Evolutionary conservation across 1,140 invertebrate genomes (phyloP).

Genomic region (Octopus bimaculoides): DNA sequence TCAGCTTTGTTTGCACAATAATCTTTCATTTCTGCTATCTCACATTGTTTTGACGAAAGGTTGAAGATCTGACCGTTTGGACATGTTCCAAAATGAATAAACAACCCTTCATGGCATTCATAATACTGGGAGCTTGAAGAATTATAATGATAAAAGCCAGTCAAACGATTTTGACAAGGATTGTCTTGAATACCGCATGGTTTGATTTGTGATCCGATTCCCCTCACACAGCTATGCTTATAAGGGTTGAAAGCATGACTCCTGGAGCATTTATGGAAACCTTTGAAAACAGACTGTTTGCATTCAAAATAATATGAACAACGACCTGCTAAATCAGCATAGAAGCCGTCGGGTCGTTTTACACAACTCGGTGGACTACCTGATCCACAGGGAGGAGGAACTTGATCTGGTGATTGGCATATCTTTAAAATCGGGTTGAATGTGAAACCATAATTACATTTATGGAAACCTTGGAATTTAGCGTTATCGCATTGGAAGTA

Average conservation of each 20-base stretch:
- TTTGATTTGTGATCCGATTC: conserved; percentile 19
- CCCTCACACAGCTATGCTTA: conserved; percentile 26
- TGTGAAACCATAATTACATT: conserved; percentile 27
- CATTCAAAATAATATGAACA: conserved; percentile 34
- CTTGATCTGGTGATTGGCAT: conserved; percentile 23
- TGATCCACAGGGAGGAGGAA: conserved; percentile 28
- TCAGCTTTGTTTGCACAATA: conserved; percentile 25
- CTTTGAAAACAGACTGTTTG: conserved; percentile 18
- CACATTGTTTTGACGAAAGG: conserved; percentile 23
- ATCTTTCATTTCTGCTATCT: conserved; percentile 17
- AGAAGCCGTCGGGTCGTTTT: conserved; percentile 25
- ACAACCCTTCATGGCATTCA: conserved; percentile 17
- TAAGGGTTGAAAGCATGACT: conserved; percentile 27
- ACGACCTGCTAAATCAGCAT: conserved; percentile 31
- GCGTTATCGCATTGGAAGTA: conserved; percentile 28
- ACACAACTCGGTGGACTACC: conserved; percentile 24
- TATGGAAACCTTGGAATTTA: conserved; percentile 24
- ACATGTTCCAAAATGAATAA: conserved; percentile 16
- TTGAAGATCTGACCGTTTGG: conserved; percentile 20
- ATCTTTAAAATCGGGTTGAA: conserved; percentile 27
- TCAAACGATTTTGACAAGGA: conserved; percentile 22
- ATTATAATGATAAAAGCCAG: conserved; percentile 21
- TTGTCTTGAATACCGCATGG: conserved; percentile 30
- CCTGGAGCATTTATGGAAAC: conserved; percentile 27
- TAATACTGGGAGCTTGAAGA: conserved; percentile 11